phyloP scores from a whole-genome alignment of 2,113 vertebrate genomes.

The Helogale parvula region DNA sequence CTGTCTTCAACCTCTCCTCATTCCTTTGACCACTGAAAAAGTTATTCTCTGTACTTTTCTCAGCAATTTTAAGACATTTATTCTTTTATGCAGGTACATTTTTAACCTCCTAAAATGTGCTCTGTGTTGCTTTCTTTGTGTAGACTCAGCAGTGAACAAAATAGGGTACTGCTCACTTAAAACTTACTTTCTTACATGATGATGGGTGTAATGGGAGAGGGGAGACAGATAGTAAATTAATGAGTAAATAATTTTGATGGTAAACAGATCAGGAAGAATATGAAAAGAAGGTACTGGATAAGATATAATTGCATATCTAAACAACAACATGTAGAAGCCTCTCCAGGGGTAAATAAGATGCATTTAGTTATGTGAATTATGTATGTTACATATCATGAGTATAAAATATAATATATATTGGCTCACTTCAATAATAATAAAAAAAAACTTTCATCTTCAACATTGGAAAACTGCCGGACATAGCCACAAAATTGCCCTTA shows the following conservation, averaged over 20 bases:
- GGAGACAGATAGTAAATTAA: background rate
- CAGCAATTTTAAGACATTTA: background rate
- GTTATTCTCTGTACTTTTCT: background rate
- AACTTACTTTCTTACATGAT: background rate
- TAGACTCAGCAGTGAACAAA: background rate
- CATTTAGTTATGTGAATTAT: background rate
- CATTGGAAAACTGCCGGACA: background rate
- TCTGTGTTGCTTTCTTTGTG: background rate
- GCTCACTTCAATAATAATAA: background rate
- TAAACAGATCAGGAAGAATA: background rate
- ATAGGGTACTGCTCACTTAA: background rate
- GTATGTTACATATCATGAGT: background rate
- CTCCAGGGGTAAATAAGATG: background rate
- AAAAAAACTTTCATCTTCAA: background rate
- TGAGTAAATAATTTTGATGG: background rate
- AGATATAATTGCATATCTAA: background rate
- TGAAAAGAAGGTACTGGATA: background rate
- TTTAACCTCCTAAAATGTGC: background rate
- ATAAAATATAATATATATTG: background rate
- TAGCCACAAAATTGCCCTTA: background rate
- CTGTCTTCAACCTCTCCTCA: background rate
- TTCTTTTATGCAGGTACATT: background rate
- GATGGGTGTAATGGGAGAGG: background rate
- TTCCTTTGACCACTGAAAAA: background rate
- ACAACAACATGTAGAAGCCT: background rate